These are phyloP conservation scores for Anthonomus grandis DNA, from an alignment of 1,140 invertebrate species.

Conservation along the genomic window DNA sequence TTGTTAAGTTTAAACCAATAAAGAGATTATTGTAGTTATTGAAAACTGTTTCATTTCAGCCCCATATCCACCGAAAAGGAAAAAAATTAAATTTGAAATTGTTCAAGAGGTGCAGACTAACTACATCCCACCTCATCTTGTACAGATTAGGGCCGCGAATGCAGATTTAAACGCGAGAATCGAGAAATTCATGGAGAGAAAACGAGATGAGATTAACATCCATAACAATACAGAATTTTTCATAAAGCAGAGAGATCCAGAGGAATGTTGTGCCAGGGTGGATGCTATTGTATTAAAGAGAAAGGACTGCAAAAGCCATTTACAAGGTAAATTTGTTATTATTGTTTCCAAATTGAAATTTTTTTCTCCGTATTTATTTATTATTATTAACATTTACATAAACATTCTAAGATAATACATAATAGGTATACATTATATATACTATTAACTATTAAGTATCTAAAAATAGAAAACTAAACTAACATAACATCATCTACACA, in stretches of 20 bases:
- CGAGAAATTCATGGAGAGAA: constrained; percentile 60
- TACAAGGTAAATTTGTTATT: constrained; percentile 63
- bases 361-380: constrained; percentile 17
- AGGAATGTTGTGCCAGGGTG: constrained; percentile 62
- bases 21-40: too few species aligned
- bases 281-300: constrained; percentile 61
- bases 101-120: constrained; percentile 42
- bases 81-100: constrained; percentile 32
- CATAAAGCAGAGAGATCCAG: constrained; percentile 40
- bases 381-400: constrained; percentile 8
- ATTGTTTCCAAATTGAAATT: not conserved
- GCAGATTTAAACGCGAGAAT: constrained; percentile 60
- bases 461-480: too few species aligned
- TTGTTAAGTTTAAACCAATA: too few species aligned
- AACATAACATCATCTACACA: too few species aligned
- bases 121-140: constrained; percentile 50
- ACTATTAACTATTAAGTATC: too few species aligned
- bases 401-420: too few species aligned
- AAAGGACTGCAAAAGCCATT: constrained; percentile 66
- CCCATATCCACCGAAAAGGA: constrained; percentile 27
- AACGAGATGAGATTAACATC: constrained; percentile 62
- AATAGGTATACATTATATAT: too few species aligned
- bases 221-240: constrained; percentile 67
- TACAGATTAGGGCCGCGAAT: constrained; percentile 60
- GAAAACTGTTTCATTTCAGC: constrained; percentile 28